Base-by-base conservation (phyloP, 2,888 invertebrate genomes). In the Acleris emargana region DNA sequence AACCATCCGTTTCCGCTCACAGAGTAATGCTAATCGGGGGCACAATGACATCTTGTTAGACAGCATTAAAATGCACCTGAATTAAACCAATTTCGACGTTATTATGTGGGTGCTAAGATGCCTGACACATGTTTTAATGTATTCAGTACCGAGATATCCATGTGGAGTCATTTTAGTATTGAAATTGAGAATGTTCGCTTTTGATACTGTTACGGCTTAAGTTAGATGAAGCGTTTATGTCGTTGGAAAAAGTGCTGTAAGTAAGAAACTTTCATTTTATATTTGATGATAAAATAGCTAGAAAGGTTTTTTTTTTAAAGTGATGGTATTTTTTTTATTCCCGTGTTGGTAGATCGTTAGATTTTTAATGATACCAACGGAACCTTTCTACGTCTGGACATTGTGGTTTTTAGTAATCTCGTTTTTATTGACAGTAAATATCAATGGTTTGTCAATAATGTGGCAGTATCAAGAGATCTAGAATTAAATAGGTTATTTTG, bases 1-100 rank as follows among this genome's bases (percentile, higher is more conserved):
- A 75, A 75, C 55, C 73, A 76, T 72, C 76, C 77, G 82, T 83
- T 89, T 89, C 89, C 89, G 87, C 86, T 80, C 38, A 71, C 83
- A 69, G 70, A 71, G 72, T 72, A 74, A 76, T 77, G 81, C 83
- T 87, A 88, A 88, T 81, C 81, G 78, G 68, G 68, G 70, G 64
- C 67, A 87, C 86, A 89, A 87, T 87, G 79, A 78, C 75, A 75
- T 81, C 78, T 79, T 69, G 76, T 77, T 77, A 77, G 13, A 5
- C 17, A 5, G 7, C 22, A 13, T 38, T 38, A 38, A 3, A 13
- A 45, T 50, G 18, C 55, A 43, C 7, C 25, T 28, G 18, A 18
- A 43, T 45, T 16, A 20, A 1, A 13, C 47, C 1, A 28, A 53
- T 25, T 11, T 22, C 13, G 11, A 53, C 53, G 18, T 64, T 64